A percentile compares a stretch with the other conserved stretches of the same genome.
phyloP scores from a whole-genome alignment of 2,113 vertebrate species.

The Psophia crepitans region DNA sequence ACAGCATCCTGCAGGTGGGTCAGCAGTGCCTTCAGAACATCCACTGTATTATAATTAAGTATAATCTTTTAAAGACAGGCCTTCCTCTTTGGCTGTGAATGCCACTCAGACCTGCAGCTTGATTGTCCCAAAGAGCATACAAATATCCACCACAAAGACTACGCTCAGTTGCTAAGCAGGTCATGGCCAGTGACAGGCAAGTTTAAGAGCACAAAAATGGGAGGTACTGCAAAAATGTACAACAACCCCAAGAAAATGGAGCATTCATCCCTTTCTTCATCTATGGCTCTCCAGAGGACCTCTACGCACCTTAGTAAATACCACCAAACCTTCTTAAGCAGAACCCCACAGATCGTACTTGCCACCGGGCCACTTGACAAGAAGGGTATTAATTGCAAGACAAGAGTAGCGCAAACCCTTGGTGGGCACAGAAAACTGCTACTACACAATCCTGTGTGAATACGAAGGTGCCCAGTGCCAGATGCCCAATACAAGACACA shows the following conservation, averaged over 20 bases:
- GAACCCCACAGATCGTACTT: background rate
- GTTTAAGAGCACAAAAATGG: fast-evolving
- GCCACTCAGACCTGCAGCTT: background rate
- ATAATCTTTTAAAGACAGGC: background rate
- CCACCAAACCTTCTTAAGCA: background rate
- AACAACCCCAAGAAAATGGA: background rate
- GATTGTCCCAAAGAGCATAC: background rate
- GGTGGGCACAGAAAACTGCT: background rate
- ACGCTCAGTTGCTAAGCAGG: fast-evolving
- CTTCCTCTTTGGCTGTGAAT: background rate
- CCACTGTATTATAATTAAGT: background rate
- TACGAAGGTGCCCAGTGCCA: background rate
- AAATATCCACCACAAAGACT: fast-evolving
- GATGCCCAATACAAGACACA: background rate
- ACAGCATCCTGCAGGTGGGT: background rate
- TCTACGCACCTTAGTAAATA: fast-evolving
- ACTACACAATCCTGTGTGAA: fast-evolving
- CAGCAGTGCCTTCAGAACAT: background rate
- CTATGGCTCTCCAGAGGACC: background rate
- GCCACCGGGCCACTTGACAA: background rate
- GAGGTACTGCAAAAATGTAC: fast-evolving
- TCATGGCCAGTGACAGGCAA: background rate
- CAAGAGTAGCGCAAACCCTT: background rate
- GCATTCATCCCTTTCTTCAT: background rate
- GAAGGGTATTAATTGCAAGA: background rate